Evolutionary conservation across 2,113 vertebrate genomes (phyloP).

Genomic region (Telmatochromis sp.): DNA sequence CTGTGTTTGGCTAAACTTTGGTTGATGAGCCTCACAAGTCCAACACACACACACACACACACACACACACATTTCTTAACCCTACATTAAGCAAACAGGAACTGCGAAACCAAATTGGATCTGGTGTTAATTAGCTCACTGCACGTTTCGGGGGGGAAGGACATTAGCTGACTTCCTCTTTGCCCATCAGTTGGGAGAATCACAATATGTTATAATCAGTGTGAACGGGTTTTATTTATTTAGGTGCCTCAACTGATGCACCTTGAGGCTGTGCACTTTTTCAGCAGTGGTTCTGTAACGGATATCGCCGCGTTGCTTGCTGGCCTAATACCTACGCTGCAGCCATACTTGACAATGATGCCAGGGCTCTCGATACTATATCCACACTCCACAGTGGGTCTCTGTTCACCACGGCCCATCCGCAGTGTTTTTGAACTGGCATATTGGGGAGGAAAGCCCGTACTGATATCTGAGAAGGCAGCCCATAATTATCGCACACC

Average conservation of each 20-base stretch:
- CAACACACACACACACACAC: not conserved
- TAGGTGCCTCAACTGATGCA: conserved; percentile 29
- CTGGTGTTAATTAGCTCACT: conserved; percentile 51
- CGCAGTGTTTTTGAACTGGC: conserved; percentile 53
- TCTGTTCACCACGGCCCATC: conserved; percentile 22
- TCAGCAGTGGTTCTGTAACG: conserved; percentile 15
- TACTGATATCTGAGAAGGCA: conserved; percentile 64
- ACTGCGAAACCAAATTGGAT: conserved; percentile 10
- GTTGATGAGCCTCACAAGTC: not conserved
- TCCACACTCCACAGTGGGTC: conserved; percentile 30
- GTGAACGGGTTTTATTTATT: conserved; percentile 46
- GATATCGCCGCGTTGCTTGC: conserved; percentile 5
- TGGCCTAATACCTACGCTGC: conserved; percentile 29
- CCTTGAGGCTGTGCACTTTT: conserved; percentile 33
- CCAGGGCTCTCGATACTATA: conserved; percentile 12
- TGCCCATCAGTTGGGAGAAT: conserved; percentile 37
- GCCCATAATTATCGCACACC: conserved; percentile 72
- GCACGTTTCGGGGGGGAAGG: conserved; percentile 3
- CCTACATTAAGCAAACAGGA: conserved; percentile 4
- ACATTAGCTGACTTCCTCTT: conserved; percentile 51
- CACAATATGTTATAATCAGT: conserved; percentile 58
- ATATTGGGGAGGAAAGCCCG: conserved; percentile 43
- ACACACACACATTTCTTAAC: not conserved
- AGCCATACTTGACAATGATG: conserved; percentile 40
- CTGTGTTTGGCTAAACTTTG: not conserved